Evolutionary conservation across 2,113 vertebrate species (phyloP), one percentile per base, ranked within the genome.

Genomic region (Chlamydotis undulata): DNA sequence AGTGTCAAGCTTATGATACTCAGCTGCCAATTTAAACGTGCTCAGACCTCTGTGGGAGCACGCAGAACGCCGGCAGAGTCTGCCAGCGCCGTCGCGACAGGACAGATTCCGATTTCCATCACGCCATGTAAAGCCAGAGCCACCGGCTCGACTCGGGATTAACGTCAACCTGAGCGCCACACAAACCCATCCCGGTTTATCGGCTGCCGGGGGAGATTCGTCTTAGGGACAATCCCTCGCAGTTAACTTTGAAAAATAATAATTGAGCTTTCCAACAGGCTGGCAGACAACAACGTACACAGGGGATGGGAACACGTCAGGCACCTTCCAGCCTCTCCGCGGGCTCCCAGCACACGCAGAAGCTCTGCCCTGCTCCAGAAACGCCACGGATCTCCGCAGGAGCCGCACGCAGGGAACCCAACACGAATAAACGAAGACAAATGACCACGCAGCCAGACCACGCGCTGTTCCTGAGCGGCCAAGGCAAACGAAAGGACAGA

Each of bases 1-100:
- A 93, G 93, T 21, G 61, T 79, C 60, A 37, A 56, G 53, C 43
- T 67, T 31, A 39, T 26, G 83, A 75, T 23, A 35, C 29, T 78
- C 47, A 35, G 91, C 80, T 67, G 61, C 93, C 81, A 75, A 75
- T 71, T 91, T 41, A 74, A 83, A 87, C 2, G 35, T 7, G 87
- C 47, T 87, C 49, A 1, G 45, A 26, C 56, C 83, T 60, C 89
- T 26, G 0, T 0, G 9, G 83, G 80, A 61, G 45, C 47, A 39
- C 0, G 29, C 22, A 13, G 43, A 55, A 50, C 0, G 1, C 57
- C 2, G 3, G 64, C 71, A 55, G 39, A 60, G 50, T 6, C 73
- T 92, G 88, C 67, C 64, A 77, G 64, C 93, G 33, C 65, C 76
- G 70, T 50, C 41, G 7, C 19, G 83, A 74, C 74, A 39, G 52